phyloP scores from a whole-genome alignment of 2,797 vertebrate species.

The Enteromius trimaculatus region DNA sequence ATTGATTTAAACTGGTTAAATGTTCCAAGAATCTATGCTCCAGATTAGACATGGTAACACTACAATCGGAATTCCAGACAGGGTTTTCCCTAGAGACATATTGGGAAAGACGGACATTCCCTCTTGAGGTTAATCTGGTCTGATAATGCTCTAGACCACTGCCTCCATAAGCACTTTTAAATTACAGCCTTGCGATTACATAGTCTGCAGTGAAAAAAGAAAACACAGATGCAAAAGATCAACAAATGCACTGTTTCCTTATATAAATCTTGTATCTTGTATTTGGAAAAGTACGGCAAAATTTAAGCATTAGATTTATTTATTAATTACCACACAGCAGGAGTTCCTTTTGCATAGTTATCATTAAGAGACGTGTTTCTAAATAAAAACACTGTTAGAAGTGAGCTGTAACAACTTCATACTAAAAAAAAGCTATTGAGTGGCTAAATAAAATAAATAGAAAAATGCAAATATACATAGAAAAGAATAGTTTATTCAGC shows the following conservation, averaged over 20 bases:
- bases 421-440: neutral
- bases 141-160: slow-evolving; percentile 44
- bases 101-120: slow-evolving; percentile 23
- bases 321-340: neutral
- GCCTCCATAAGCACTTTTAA: slow-evolving; percentile 39
- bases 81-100: slow-evolving; percentile 19
- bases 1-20: slow-evolving; percentile 16
- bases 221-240: slow-evolving; percentile 37
- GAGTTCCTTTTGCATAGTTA: slow-evolving; percentile 7
- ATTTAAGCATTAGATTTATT: neutral
- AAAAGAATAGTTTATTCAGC: slow-evolving; percentile 50
- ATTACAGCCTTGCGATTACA: slow-evolving; percentile 44
- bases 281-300: neutral
- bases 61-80: slow-evolving; percentile 37
- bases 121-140: slow-evolving; percentile 43
- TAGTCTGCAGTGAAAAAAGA: slow-evolving; percentile 3
- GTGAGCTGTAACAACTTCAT: neutral
- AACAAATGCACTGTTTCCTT: slow-evolving; percentile 4
- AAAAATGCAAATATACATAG: slow-evolving; percentile 17
- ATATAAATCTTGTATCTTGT: neutral
- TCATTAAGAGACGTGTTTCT: neutral
- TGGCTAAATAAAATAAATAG: neutral
- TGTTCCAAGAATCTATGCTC: slow-evolving; percentile 6
- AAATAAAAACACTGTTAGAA: neutral
- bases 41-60: slow-evolving; percentile 30